These are phyloP conservation scores for Heliopora coerulea DNA, from an alignment of 92 coral and sea anemone species.

Conservation along the genomic window DNA sequence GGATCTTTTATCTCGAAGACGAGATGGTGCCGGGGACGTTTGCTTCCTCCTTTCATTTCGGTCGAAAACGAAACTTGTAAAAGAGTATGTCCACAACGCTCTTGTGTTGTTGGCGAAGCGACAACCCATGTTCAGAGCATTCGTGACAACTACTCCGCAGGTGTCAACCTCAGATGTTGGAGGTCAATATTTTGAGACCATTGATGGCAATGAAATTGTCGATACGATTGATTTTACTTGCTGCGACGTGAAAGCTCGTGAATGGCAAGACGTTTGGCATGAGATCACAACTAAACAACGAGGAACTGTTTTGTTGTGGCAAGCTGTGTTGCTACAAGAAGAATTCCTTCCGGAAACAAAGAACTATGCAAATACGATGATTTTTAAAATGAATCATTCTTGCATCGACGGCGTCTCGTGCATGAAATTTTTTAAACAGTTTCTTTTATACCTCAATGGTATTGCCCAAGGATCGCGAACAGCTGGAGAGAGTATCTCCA, in stretches of 20 bases:
- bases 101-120: conserved; percentile 15
- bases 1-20: neutral
- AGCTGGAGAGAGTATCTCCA: neutral
- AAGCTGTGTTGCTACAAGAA: conserved; percentile 4
- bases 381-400: conserved; percentile 4
- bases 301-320: conserved; percentile 19
- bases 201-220: conserved; percentile 6
- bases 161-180: neutral
- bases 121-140: conserved; percentile 31
- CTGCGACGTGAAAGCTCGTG: conserved; percentile 8
- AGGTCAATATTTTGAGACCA: conserved; percentile 11
- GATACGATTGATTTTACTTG: neutral
- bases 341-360: conserved; percentile 9
- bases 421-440: conserved; percentile 21
- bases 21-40: neutral
- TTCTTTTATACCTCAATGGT: conserved; percentile 4
- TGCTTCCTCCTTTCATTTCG: neutral
- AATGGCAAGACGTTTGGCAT: conserved; percentile 17
- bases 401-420: conserved; percentile 13
- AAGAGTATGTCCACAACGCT: neutral
- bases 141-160: neutral
- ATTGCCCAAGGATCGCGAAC: neutral
- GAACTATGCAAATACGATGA: neutral
- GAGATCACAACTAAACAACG: neutral
- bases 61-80: neutral